Percentiles rank a stretch among this genome's conserved stretches.
Evolutionary conservation across 1,140 invertebrate genomes (phyloP).

Genomic region (Aphidius ervi): DNA sequence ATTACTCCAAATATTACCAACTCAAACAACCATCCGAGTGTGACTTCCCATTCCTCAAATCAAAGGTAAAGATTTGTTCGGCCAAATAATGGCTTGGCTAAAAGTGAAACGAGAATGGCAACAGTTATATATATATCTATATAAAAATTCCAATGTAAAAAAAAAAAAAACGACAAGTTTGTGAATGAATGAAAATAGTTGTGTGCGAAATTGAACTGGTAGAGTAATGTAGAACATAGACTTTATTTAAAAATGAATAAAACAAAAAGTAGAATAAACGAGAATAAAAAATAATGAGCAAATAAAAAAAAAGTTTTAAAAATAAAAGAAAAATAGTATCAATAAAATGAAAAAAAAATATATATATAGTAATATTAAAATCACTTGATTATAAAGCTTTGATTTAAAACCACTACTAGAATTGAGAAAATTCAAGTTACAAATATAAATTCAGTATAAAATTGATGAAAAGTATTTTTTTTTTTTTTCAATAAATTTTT

Average conservation of each 20-base stretch:
- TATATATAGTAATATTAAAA: background rate
- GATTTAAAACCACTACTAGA: too few relatives aligned
- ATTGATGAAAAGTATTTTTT: too few relatives aligned
- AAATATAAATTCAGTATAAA: too few relatives aligned
- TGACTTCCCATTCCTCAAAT: conserved; percentile 34
- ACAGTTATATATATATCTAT: background rate
- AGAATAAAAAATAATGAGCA: background rate
- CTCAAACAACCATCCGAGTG: conserved; percentile 44
- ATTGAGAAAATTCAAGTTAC: too few relatives aligned
- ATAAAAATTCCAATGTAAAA: conserved; percentile 3
- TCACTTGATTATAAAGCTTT: background rate
- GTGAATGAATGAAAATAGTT: conserved; percentile 2
- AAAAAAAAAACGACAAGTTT: background rate
- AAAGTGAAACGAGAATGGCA: conserved; percentile 28
- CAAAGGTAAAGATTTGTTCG: conserved; percentile 46
- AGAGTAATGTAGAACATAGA: background rate
- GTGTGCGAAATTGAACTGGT: background rate
- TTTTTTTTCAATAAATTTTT: background rate
- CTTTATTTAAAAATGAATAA: background rate
- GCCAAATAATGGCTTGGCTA: conserved; percentile 40
- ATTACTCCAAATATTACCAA: conserved; percentile 48
- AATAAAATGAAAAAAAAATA: too few relatives aligned
- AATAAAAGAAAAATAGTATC: too few relatives aligned
- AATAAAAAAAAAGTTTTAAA: too few relatives aligned
- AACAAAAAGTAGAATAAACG: background rate